Evolutionary conservation across 2,113 vertebrate genomes (phyloP), one percentile per base, ranked within the genome.

Genomic region (Toxostoma redivivum): DNA sequence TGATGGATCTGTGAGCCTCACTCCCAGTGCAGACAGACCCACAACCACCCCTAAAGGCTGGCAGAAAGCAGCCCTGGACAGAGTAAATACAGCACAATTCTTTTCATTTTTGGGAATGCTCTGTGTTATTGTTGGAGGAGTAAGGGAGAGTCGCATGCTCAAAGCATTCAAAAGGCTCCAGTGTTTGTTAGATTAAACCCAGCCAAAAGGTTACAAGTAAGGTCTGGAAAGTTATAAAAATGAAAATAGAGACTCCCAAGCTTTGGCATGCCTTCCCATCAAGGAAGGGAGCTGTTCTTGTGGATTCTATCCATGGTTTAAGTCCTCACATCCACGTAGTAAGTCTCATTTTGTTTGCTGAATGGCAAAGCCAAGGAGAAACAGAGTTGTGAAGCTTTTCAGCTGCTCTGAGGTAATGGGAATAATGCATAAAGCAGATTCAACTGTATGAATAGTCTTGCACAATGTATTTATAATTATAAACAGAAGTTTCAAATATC

Each of bases 381-480:
- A n/a, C 7, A 25, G 62, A 77, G 47, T 5, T 47, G 71, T 33
- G 80, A 73, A 86, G 88, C 57, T 64, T 58, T 88, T 70, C 72
- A 24, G 64, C 65, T 33, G 58, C 13, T 93, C 71, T 54, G 88
- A 94, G 82, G 86, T 73, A 88, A 90, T n/a, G 16, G 64, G 88
- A 88, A 61, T 48, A 64, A 88, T 3, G 81, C 57, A 50, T 20
- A 24, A 69, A 77, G 82, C 71, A 35, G 90, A 69, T 73, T 88
- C 54, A n/a, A 35, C 50, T 40, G n/a, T 33, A 42, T 30, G 56
- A 90, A 72, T 5, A 22, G 71, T 15, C 76, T 91, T 71, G 48
- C 91, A 80, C 95, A 85, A 88, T 16, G 60, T 48, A 80, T 88
- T 91, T 92, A 48, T 86, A 91, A 94, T 87, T 77, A 85, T 30